phyloP scores from a whole-genome alignment of 2,113 vertebrate species.

The Atractosteus spatula region DNA sequence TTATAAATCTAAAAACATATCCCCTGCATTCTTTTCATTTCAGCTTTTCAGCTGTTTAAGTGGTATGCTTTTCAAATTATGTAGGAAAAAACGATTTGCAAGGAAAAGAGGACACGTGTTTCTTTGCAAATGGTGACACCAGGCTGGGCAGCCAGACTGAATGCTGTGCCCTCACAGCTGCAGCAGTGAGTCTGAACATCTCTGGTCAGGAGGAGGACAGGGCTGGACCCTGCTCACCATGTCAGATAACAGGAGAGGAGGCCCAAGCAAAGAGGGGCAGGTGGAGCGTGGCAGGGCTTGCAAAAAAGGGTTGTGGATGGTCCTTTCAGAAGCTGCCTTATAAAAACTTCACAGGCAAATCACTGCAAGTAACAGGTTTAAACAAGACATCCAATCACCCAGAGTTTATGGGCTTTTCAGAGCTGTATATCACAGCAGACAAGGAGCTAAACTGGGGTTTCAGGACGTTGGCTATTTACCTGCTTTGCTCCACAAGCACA shows the following conservation, averaged over 20 bases:
- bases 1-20: neutral
- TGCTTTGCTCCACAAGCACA: slow-evolving; percentile 18
- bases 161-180: too few relatives aligned
- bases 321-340: slow-evolving; percentile 10
- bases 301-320: neutral
- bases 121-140: too few relatives aligned
- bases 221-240: neutral
- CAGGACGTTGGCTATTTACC: slow-evolving; percentile 14
- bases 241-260: neutral
- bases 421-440: slow-evolving; percentile 11
- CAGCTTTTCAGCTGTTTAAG: neutral
- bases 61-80: too few relatives aligned
- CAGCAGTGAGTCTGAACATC: neutral
- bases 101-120: too few relatives aligned
- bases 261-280: neutral
- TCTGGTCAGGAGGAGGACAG: neutral
- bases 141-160: too few relatives aligned
- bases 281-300: neutral
- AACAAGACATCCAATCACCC: neutral
- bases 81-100: too few relatives aligned
- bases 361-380: slow-evolving; percentile 7
- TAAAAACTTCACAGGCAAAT: slow-evolving; percentile 7
- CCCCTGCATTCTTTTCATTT: neutral
- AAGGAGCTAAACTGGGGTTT: neutral
- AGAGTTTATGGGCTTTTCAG: neutral